Percentiles rank a stretch among this genome's conserved stretches.
phyloP scores from a whole-genome alignment of 1,140 invertebrate genomes.

The Cryptotermes secundus region DNA sequence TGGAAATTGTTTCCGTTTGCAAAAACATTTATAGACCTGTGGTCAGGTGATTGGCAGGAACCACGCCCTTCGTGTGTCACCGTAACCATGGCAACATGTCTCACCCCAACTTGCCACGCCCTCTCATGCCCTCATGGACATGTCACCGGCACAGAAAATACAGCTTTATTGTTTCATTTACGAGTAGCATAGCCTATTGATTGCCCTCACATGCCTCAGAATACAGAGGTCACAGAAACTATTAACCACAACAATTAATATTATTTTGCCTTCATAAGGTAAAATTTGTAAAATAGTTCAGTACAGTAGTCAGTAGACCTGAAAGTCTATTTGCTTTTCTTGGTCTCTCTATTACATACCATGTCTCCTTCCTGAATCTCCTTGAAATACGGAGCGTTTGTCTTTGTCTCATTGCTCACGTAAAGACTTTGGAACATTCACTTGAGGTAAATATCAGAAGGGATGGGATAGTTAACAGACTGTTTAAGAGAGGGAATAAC shows the following conservation, averaged over 20 bases:
- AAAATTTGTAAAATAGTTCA: neutral
- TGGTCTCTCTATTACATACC: neutral
- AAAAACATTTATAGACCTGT: slow-evolving; percentile 20
- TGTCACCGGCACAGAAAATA: neutral
- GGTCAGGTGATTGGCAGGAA: slow-evolving; percentile 27
- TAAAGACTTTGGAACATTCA: neutral
- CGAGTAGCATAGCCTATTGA: neutral
- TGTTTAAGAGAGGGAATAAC: too few species aligned
- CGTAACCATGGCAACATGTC: slow-evolving; percentile 23
- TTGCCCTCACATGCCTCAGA: neutral
- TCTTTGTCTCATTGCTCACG: neutral
- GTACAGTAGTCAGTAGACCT: neutral
- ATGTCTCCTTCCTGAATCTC: neutral
- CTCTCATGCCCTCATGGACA: slow-evolving; percentile 23
- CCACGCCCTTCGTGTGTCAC: slow-evolving; percentile 26
- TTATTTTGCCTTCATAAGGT: neutral
- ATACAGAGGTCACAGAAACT: neutral
- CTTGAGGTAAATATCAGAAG: too few species aligned
- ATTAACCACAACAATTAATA: neutral
- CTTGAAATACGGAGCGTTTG: neutral
- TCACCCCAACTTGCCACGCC: slow-evolving; percentile 20
- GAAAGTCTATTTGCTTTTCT: neutral
- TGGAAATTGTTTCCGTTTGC: slow-evolving; percentile 7
- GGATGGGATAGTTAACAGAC: too few species aligned
- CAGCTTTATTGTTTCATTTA: neutral